Base-by-base conservation (phyloP, 37 sponge, comb jelly and placozoan species). In the Petrosia ficiformis region DNA sequence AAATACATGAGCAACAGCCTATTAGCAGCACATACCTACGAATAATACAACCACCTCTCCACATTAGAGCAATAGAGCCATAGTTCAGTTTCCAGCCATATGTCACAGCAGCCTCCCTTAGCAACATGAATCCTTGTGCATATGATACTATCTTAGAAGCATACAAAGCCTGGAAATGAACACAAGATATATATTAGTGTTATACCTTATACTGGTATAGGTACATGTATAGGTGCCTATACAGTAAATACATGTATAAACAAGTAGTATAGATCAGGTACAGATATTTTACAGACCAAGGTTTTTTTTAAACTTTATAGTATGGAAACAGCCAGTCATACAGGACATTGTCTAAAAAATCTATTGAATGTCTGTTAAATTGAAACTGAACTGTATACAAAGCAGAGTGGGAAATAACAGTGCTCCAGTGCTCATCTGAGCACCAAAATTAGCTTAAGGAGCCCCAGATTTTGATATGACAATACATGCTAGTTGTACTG, bases 21-120 rank as follows among this genome's bases (percentile, higher is more conserved):
- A 22, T 25, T 38, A 38, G 19, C 32, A 21, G 4, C 30, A 5
- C 67, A 3, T 32, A 90, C 91, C 91, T 95, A 42, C 98, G 64
- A 66, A 97, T 97, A 72, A 97, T 97, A 81, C 98, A 97, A 14
- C 98, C 98, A 39, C 98, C 98, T 3, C 98, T 39, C 98, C 98
- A 97, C 98, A 97, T 94, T 56, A 97, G 88, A 26, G 98, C 98
- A 78, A 97, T 97, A 68, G 86, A 81, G 19, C 98, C 98, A 76
- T 94, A 94, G 86, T 97, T 97, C 34, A 97, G 84, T 41, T 82
- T 86, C 98, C 98, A 97, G 65, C 39, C 54, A 70, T 87, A 91
- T 16, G 60, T 79, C 72, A 88, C 85, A 38, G 98, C 95, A 26
- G 95, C 98, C 43, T 94, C 82, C 14, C 86, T 81, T 80, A 97